Evolutionary conservation across 2,888 invertebrate species (phyloP), one percentile per base, ranked within the genome.

Genomic region (Spilarctia lutea): DNA sequence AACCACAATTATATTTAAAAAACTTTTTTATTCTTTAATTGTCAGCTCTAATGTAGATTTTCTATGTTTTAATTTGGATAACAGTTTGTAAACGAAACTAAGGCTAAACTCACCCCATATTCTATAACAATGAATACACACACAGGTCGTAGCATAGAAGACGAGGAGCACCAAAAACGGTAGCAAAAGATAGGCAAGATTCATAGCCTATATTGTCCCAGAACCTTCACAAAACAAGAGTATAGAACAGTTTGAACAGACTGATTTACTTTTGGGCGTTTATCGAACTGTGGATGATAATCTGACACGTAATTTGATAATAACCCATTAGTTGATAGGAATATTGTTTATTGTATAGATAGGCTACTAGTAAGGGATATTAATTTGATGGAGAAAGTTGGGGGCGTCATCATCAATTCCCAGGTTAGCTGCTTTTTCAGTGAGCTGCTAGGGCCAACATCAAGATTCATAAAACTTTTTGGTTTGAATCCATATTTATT

Each of bases 111-210:
- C 74, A 94, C 94, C 87, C 16, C 87, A 90, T 0, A 89, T 11
- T 68, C 89, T 87, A 77, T 88, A 92, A 85, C 91, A 93, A 78
- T 91, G 89, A 18, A 94, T 71, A 73, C 91, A 92, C 4, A 91
- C 65, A 74, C 94, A 94, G 0, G 91, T 90, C 0, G 91, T 1
- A 0, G 83, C 81, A 72, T 94, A 94, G 1, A 93, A 71, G 0
- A 88, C 63, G 18, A 88, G 77, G 2, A 91, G 66, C 65, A 86
- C 76, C 8, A 90, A 68, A 52, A 91, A 88, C 1, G 91, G 90
- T 0, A 91, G 56, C 33, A 90, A 86, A 4, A 90, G 45, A 65
- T 85, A 75, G 0, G 74, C 65, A 16, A 77, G 86, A 60, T 91
- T 90, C 91, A 91, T 84, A 75, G 24, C 68, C 56, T n/a, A 20